Percentiles rank a stretch among this genome's conserved stretches.
phyloP scores from a whole-genome alignment of 2,888 invertebrate genomes.

The Lepetodrilus schrolli region DNA sequence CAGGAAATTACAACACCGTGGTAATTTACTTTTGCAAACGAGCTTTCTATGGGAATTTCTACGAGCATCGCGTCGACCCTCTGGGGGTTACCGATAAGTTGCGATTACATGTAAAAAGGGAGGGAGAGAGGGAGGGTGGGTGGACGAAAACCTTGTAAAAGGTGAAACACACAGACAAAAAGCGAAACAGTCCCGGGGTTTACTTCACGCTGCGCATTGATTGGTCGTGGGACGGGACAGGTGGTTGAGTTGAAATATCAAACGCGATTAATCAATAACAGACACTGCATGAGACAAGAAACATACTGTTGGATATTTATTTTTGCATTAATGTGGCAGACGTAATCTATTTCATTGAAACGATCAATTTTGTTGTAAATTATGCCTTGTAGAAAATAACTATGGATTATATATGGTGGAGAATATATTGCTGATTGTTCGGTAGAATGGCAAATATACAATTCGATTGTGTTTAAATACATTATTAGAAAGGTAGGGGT shows the following conservation, averaged over 20 bases:
- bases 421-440: background rate
- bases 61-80: too few relatives aligned
- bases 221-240: slow-evolving; percentile 17
- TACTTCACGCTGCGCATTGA: slow-evolving; percentile 24
- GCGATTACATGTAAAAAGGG: slow-evolving; percentile 6
- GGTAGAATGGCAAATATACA: background rate
- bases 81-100: too few relatives aligned
- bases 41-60: background rate
- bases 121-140: too few relatives aligned
- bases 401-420: background rate
- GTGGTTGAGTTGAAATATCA: slow-evolving; percentile 25
- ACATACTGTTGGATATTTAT: slow-evolving; percentile 18
- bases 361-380: slow-evolving; percentile 18
- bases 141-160: slow-evolving; percentile 1
- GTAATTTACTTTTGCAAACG: slow-evolving; percentile 6
- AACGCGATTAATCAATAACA: slow-evolving; percentile 22
- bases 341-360: slow-evolving; percentile 4
- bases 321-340: slow-evolving; percentile 29
- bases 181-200: background rate
- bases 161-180: background rate
- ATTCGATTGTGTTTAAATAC: slow-evolving; percentile 1
- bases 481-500: too few relatives aligned
- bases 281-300: background rate
- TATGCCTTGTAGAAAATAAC: background rate
- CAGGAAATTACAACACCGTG: slow-evolving; percentile 10